Evolutionary conservation across 2,113 vertebrate genomes (phyloP), one percentile per base, ranked within the genome.

Genomic region (Physeter macrocephalus): DNA sequence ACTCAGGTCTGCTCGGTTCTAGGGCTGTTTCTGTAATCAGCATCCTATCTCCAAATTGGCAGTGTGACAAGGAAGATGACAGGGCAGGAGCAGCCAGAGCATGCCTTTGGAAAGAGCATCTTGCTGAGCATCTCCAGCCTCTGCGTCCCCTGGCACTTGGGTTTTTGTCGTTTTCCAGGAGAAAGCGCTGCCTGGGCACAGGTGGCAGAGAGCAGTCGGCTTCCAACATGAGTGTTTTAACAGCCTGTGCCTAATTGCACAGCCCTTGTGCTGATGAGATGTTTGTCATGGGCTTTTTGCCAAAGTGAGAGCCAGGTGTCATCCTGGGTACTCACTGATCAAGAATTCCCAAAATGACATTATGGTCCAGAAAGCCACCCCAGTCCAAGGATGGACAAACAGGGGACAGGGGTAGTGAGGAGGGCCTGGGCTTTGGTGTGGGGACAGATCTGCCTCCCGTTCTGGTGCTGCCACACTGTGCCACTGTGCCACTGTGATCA

Each of bases 221-320:
- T 95, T 94, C 59, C n/a, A 93, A 8, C 62, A 72, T 12, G 90
- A 46, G 21, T 25, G 23, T 89, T 59, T 77, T 81, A 94, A 82
- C 64, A 54, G 52, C 89, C 81, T 74, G 31, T 61, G 64, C 21
- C 57, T 92, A 83, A 95, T 61, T 81, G 74, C 72, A 69, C 27
- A 88, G 46, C 59, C 77, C 94, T 94, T 85, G 52, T 78, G 8
- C 77, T 94, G 93, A 95, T 93, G 96, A 93, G 66, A 62, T 8
- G 5, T 82, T 97, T 75, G 34, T 88, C 75, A 23, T 31, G 29
- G 91, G 85, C 49, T 67, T 85, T 52, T 82, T 93, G 94, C 93
- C 93, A 93, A 94, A 49, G 64, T 43, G 61, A 59, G 20, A 88
- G 27, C 39, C 93, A 93, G 66, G 88, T 96, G 66, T 90, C 88